phyloP scores from a whole-genome alignment of 2,797 vertebrate species.

The Melanotaenia trifasciata region DNA sequence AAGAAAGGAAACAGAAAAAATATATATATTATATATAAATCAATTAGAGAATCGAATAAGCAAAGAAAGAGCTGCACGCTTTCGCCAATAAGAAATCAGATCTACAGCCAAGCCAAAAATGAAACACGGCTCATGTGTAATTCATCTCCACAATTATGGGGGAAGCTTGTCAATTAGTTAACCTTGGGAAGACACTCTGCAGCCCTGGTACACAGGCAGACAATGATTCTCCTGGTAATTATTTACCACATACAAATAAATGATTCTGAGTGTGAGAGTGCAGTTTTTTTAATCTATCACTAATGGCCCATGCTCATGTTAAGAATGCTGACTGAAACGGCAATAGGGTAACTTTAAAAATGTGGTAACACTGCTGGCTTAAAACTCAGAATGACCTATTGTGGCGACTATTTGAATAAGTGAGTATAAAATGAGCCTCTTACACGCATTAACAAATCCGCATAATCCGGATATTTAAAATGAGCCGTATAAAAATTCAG shows the following conservation, averaged over 20 bases:
- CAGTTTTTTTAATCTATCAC: constrained; percentile 29
- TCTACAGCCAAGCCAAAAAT: constrained; percentile 65
- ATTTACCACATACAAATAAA: constrained; percentile 47
- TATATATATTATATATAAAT: constrained; percentile 44
- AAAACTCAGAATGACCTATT: constrained; percentile 62
- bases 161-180: constrained; percentile 85
- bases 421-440: constrained; percentile 80
- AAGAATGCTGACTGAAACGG: constrained; percentile 55
- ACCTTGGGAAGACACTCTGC: constrained; percentile 81
- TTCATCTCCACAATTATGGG: constrained; percentile 81
- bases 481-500: constrained; percentile 69
- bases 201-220: constrained; percentile 61
- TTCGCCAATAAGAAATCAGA: constrained; percentile 64
- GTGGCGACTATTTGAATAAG: constrained; percentile 77
- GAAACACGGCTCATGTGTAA: constrained; percentile 81
- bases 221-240: constrained; percentile 50
- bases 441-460: constrained; percentile 79
- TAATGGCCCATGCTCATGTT: constrained; percentile 46
- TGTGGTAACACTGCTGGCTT: constrained; percentile 52
- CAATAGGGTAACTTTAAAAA: constrained; percentile 71
- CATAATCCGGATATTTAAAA: constrained; percentile 81
- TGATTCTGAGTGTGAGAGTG: constrained; percentile 18
- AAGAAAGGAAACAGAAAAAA: constrained; percentile 54
- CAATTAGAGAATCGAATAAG: constrained; percentile 48
- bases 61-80: constrained; percentile 39